phyloP scores from a whole-genome alignment of 1,140 invertebrate genomes.

The Panagrolaimus sp. region DNA sequence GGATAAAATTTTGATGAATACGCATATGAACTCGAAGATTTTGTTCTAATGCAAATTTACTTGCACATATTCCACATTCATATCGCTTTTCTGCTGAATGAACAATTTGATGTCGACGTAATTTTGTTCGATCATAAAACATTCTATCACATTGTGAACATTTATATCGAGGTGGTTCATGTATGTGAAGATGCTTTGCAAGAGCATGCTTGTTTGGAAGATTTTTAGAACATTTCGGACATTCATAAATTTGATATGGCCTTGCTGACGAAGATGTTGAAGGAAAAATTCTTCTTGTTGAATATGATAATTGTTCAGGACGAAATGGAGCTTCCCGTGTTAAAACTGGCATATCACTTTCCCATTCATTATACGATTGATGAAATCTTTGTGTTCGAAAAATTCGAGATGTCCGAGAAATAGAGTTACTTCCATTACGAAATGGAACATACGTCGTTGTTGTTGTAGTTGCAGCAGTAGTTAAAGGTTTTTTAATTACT shows the following conservation, averaged over 20 bases:
- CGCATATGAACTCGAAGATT: too few relatives aligned
- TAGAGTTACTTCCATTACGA: too few relatives aligned
- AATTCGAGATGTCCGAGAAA: too few relatives aligned
- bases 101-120: neutral
- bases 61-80: too few relatives aligned
- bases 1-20: too few relatives aligned
- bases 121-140: conserved; percentile 11
- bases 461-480: too few relatives aligned
- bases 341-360: neutral
- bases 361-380: neutral
- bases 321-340: conserved; percentile 4
- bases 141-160: neutral
- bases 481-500: too few relatives aligned
- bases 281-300: neutral
- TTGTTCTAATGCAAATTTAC: too few relatives aligned
- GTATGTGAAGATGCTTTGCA: neutral
- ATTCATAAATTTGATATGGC: neutral
- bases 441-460: too few relatives aligned
- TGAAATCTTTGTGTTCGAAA: too few relatives aligned
- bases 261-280: neutral
- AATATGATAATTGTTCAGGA: neutral
- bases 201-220: neutral
- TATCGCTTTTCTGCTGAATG: neutral
- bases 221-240: neutral
- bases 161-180: neutral